phyloP scores from a whole-genome alignment of 2,888 invertebrate genomes.

The Himalopsyche japonica region DNA sequence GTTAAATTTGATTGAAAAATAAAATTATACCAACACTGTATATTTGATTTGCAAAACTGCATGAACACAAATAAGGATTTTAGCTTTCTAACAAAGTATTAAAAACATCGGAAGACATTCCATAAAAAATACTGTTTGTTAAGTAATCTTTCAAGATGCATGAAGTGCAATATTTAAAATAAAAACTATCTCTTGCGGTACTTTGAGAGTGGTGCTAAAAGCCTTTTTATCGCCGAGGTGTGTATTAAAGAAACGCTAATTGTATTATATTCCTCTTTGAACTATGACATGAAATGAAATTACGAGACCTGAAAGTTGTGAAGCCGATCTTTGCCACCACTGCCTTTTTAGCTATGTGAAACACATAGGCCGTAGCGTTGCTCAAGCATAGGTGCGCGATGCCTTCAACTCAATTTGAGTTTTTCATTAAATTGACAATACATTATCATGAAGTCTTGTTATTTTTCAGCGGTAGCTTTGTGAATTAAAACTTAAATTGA shows the following conservation, averaged over 20 bases:
- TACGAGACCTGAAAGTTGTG: not conserved
- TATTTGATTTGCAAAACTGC: too few relatives aligned
- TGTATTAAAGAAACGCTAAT: not conserved
- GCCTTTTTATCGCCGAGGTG: not conserved
- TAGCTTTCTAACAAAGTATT: too few relatives aligned
- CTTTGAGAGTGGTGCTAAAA: not conserved
- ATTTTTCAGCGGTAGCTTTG: too few relatives aligned
- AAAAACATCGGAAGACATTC: too few relatives aligned
- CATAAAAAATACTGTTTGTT: too few relatives aligned
- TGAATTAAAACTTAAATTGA: too few relatives aligned
- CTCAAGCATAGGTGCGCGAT: not conserved
- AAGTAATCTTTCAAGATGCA: not conserved
- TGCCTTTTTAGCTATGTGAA: not conserved
- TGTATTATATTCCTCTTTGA: not conserved
- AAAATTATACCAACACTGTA: too few relatives aligned
- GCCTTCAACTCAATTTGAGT: too few relatives aligned
- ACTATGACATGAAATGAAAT: not conserved
- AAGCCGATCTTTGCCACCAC: not conserved
- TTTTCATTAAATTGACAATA: too few relatives aligned
- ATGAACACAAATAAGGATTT: too few relatives aligned
- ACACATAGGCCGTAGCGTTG: not conserved
- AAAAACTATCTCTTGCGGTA: not conserved
- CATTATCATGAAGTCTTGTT: too few relatives aligned
- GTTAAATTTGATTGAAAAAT: too few relatives aligned
- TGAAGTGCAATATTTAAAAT: not conserved